phyloP scores from a whole-genome alignment of 2,888 invertebrate species.

The Erynnis tages region DNA sequence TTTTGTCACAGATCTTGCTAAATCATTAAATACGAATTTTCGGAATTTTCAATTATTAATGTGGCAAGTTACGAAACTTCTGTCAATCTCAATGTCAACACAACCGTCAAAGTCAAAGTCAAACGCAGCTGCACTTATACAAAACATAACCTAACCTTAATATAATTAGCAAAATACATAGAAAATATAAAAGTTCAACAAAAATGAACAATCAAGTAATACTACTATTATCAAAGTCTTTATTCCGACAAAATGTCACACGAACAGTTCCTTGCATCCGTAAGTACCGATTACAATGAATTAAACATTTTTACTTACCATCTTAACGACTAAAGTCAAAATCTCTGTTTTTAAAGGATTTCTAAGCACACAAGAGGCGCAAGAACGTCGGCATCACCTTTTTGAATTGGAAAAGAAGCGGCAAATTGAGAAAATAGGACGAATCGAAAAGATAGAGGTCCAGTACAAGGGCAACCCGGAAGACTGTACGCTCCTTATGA shows the following conservation, averaged over 20 bases:
- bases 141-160: neutral
- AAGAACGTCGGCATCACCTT: conserved; percentile 83
- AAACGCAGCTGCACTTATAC: too few relatives aligned
- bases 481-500: conserved; percentile 91
- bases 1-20: too few relatives aligned
- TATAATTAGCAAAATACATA: neutral
- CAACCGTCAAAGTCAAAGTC: too few relatives aligned
- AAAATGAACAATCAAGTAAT: conserved; percentile 20
- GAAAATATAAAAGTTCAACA: neutral
- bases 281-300: neutral
- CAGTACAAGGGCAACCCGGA: conserved; percentile 88
- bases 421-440: conserved; percentile 87
- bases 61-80: too few relatives aligned
- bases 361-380: conserved; percentile 75
- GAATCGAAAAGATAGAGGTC: conserved; percentile 96
- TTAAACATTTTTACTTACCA: neutral
- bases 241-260: conserved; percentile 3
- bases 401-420: conserved; percentile 89
- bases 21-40: too few relatives aligned
- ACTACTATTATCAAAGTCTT: neutral
- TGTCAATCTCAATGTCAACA: too few relatives aligned
- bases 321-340: neutral
- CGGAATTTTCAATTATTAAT: too few relatives aligned
- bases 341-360: too few relatives aligned
- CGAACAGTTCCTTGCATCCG: conserved; percentile 7